Evolutionary conservation across 1,140 invertebrate species (phyloP).

Genomic region (Drosophila triauraria): DNA sequence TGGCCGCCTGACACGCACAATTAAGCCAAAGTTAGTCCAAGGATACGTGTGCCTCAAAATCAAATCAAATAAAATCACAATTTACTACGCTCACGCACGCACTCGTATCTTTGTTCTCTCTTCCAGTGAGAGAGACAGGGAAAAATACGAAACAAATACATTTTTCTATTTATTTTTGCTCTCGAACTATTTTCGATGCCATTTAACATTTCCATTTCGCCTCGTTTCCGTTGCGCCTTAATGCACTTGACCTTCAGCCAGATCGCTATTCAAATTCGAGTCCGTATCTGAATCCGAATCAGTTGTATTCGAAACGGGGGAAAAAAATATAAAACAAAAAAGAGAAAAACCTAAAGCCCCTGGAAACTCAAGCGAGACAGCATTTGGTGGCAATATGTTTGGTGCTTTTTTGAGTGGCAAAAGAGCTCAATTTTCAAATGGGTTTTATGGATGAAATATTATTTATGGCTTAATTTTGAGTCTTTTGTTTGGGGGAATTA

Average conservation of each 20-base stretch:
- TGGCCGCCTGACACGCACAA: conserved; percentile 78
- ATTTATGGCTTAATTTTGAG: neutral
- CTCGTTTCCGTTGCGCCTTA: conserved; percentile 77
- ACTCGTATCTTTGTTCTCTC: conserved; percentile 8
- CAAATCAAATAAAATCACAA: conserved; percentile 77
- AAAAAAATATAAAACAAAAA: neutral
- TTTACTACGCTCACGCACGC: conserved; percentile 73
- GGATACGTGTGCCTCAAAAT: conserved; percentile 54
- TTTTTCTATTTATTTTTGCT: conserved; percentile 4
- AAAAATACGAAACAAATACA: neutral
- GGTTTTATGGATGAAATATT: neutral
- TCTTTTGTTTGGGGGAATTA: conserved; percentile 7
- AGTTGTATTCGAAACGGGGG: neutral
- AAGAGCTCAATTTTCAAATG: neutral
- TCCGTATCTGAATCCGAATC: conserved; percentile 8
- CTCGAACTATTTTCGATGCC: conserved; percentile 58
- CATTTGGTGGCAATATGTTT: conserved; percentile 29
- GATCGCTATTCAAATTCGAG: conserved; percentile 23
- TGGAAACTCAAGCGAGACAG: conserved; percentile 35
- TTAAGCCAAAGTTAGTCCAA: conserved; percentile 57
- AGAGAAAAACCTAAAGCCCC: neutral
- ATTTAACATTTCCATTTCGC: conserved; percentile 65
- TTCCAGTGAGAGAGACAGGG: neutral
- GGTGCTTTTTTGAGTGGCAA: neutral
- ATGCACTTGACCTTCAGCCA: conserved; percentile 76